Conservation (phyloP, 2,888 invertebrate genomes). For the Drosophila meridiana region DNA sequence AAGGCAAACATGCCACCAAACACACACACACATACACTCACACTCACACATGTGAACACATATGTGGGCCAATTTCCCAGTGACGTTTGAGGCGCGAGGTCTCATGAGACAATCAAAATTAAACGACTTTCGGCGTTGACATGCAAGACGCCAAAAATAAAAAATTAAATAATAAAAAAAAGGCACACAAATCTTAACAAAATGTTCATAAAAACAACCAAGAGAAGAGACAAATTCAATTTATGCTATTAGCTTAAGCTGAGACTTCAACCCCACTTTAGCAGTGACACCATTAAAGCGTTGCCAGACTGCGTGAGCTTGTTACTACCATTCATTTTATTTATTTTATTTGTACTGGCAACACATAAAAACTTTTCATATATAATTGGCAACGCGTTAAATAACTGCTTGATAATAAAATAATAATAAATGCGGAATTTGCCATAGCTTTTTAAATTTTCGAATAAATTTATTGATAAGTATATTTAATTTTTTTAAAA, state of each 20-base stretch:
- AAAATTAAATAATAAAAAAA: slow-evolving; percentile 5
- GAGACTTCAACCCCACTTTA: slow-evolving; percentile 1
- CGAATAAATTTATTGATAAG: not conserved
- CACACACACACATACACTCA: not conserved
- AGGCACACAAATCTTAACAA: slow-evolving; percentile 1
- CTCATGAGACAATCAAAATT: slow-evolving; percentile 55
- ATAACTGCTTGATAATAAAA: not conserved
- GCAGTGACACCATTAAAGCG: not conserved
- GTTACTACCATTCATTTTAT: not conserved
- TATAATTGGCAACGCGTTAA: not conserved
- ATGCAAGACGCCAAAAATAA: slow-evolving; percentile 35
- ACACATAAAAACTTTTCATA: not conserved
- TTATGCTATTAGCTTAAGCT: not conserved
- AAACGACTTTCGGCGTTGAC: slow-evolving; percentile 45
- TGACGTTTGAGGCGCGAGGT: slow-evolving; percentile 46
- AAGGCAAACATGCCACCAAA: slow-evolving; percentile 46
- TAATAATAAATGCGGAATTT: no score
- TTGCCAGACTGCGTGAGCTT: not conserved
- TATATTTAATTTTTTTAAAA: not conserved
- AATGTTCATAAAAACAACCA: slow-evolving; percentile 2
- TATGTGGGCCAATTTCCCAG: slow-evolving; percentile 42
- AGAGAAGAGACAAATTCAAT: no score
- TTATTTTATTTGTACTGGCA: not conserved
- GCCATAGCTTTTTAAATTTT: not conserved
- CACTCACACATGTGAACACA: not conserved